Evolutionary conservation across 2,113 vertebrate genomes (phyloP).

Genomic region (Carassius auratus): DNA sequence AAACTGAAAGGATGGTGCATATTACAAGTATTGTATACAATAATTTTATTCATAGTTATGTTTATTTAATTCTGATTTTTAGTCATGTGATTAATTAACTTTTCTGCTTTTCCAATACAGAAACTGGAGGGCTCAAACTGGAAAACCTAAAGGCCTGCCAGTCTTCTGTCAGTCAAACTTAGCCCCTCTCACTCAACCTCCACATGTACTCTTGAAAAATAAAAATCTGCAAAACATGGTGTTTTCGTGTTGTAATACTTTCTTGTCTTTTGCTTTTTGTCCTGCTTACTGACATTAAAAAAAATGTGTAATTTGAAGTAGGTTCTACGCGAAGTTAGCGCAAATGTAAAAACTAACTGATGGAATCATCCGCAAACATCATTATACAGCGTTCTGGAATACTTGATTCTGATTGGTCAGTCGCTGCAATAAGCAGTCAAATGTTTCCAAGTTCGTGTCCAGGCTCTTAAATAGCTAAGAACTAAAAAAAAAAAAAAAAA

Average conservation of each 20-base stretch:
- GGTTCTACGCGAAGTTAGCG: background rate
- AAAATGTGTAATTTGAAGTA: background rate
- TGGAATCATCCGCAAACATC: background rate
- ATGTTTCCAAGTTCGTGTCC: background rate
- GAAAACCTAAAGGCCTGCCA: background rate
- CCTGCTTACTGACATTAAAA: background rate
- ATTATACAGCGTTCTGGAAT: background rate
- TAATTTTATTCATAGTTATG: background rate
- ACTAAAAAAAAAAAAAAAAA: no score
- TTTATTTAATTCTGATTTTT: background rate
- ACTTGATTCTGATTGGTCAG: background rate
- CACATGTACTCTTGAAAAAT: background rate
- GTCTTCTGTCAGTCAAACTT: background rate
- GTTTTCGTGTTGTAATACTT: background rate
- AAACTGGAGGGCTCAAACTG: background rate
- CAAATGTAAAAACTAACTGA: background rate
- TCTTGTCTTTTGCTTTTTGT: background rate
- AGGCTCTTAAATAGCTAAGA: background rate
- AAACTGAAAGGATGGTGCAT: background rate
- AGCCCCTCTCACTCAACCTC: conserved; percentile 5
- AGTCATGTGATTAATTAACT: background rate
- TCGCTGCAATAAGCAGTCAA: background rate
- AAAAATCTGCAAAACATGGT: background rate
- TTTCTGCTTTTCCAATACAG: background rate
- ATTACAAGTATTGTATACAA: background rate